Base-by-base conservation (phyloP, 2,888 invertebrate species). In the Noctua janthina region DNA sequence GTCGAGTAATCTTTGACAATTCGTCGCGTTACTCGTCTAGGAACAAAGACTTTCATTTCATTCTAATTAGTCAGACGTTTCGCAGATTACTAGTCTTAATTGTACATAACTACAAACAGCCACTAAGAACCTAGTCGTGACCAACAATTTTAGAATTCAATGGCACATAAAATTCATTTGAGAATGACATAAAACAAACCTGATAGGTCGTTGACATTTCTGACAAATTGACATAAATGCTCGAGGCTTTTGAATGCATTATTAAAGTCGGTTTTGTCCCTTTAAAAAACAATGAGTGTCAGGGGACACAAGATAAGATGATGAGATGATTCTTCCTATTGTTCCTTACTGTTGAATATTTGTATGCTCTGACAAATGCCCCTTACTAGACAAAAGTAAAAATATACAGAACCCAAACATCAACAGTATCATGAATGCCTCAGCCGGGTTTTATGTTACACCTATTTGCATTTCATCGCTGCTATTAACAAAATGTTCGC, bases 391-490 rank as follows among this genome's bases (percentile, higher is more conserved):
- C 74, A 69, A 76, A 78, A 51, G 11, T 29, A 64, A 84, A 70
- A 70, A 51, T 69, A 59, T 46, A 76, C 74, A 17, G 68, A 82
- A 79, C 76, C 62, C 73, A 67, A 79, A 56, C 64, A 54, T 35
- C 6, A n/a, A 15, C 54, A 59, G 51, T 76, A 72, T 64, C 64
- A 68, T 59, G 54, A 59, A 79, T 69, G 74, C 75, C 54, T 68
- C 54, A 71, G 35, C n/a, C 56, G 46, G 13, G 69, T 75, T 85
- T 85, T 75, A 79, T 83, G 80, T 73, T 29, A 76, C 77, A 70
- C 74, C 82, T 78, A 85, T 85, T 85, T 83, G 80, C 83, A 85
- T 85, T 83, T 80, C 77, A 83, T 80, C 54, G 51, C 80, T 59
- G 85, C 70, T 67, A 83, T 83, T 85, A 85, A 85, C 83, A 77